Base-by-base conservation (phyloP, 2,797 vertebrate species). In the Neosilurus hyrtlii region DNA sequence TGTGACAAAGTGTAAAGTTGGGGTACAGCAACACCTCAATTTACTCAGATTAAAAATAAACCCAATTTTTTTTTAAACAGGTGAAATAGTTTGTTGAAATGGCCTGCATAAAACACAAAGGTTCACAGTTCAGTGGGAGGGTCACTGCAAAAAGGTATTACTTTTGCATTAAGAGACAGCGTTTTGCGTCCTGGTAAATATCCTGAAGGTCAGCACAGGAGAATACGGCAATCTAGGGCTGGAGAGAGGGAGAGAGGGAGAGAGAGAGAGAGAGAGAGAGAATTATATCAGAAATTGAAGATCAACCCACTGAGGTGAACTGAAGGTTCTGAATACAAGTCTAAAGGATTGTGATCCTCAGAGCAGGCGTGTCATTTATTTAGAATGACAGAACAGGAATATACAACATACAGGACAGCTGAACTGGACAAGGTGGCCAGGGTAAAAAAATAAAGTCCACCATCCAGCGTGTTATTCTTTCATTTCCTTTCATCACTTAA, bases 41-140 rank as follows among this genome's bases (percentile, higher is more conserved):
- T 59, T 30, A 59, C 20, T 49, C n/a, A 20, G 30, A 78, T 22
- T 86, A 77, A 67, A 87, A 86, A 88, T 83, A 84, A 83, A 81
- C 51, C 78, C 20, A 63, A 83, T 70, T 52, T 18, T 7, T 74
- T 76, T n/a, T 14, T 11, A 61, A 57, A 75, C 62, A 68, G 8
- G 37, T 65, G 61, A 80, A 70, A 76, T 11, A 10, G 35, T 62
- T 63, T n/a, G 9, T 24, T 26, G 37, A 51, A 74, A 65, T 61
- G 35, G 37, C 30, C 24, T 56, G 37, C 2, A 6, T 51, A 26
- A 75, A 56, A 73, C 37, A 37, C 22, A n/a, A 59, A 30, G 26
- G 26, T 70, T 84, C 82, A 86, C 80, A 82, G 79, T 82, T 43
- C 26, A 78, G 10, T 22, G 43, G 20, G 24, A 61, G 54, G 26